Conservation (phyloP, 2,888 invertebrate genomes). For the Pachycephus smyrnensis region DNA sequence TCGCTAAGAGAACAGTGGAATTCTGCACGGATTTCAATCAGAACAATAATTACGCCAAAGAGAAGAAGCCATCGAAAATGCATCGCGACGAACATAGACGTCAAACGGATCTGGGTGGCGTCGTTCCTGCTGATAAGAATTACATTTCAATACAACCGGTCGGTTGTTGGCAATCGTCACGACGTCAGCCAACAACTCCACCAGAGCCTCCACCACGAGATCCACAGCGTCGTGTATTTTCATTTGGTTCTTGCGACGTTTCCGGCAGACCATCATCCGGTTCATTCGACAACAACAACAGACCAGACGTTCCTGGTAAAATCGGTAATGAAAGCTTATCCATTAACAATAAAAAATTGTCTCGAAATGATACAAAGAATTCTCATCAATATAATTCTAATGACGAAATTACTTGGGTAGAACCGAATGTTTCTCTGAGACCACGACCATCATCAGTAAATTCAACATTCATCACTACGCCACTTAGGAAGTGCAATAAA, state of each 20-base stretch:
- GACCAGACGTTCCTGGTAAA: not conserved
- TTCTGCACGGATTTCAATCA: not conserved
- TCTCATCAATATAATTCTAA: constrained; percentile 25
- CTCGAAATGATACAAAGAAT: not conserved
- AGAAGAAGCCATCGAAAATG: not conserved
- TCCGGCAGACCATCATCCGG: not conserved
- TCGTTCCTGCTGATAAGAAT: not conserved
- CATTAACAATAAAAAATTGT: not conserved
- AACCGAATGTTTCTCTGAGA: not conserved
- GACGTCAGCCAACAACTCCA: constrained; percentile 65
- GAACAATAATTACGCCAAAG: constrained; percentile 3
- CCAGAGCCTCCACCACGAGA: constrained; percentile 86
- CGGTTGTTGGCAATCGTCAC: not conserved
- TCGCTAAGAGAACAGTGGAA: not conserved
- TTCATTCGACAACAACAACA: not conserved
- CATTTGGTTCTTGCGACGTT: constrained; percentile 22
- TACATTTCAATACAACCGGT: not conserved
- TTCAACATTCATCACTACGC: not conserved
- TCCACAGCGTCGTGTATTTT: constrained; percentile 69
- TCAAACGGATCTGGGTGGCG: not conserved
- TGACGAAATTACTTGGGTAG: constrained; percentile 18
- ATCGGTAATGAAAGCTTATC: not conserved
- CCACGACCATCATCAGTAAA: constrained; percentile 1
- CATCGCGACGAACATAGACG: not conserved
- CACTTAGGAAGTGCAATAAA: not conserved